Conservation (phyloP, 2,888 invertebrate genomes). For the Euspilapteryx auroguttella region DNA sequence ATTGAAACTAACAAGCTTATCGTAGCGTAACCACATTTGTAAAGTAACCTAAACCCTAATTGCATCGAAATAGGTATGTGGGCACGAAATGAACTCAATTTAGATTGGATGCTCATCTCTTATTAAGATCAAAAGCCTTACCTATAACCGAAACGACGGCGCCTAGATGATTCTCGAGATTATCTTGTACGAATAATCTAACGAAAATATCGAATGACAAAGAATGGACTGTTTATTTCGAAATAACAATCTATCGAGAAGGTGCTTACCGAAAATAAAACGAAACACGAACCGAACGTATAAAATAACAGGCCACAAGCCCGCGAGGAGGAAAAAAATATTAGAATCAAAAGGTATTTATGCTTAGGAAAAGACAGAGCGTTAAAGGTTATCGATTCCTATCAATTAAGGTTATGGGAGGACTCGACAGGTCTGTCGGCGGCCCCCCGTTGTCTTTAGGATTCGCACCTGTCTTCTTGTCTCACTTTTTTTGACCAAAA, state of each 20-base stretch:
- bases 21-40: too few relatives aligned
- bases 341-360: slow-evolving; percentile 52
- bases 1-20: too few relatives aligned
- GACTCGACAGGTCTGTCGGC: slow-evolving; percentile 30
- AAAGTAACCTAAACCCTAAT: slow-evolving; percentile 17
- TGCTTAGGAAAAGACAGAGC: slow-evolving; percentile 45
- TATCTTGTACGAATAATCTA: slow-evolving; percentile 33
- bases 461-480: slow-evolving; percentile 48
- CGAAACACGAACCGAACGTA: slow-evolving; percentile 27
- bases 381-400: slow-evolving; percentile 59
- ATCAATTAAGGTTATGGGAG: slow-evolving; percentile 59
- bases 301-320: slow-evolving; percentile 46
- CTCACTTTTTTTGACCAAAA: slow-evolving; percentile 37
- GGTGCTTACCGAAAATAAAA: slow-evolving; percentile 56
- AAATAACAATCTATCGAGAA: slow-evolving; percentile 43
- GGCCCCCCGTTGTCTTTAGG: slow-evolving; percentile 45
- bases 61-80: slow-evolving; percentile 10
- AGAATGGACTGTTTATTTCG: slow-evolving; percentile 54
- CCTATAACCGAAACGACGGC: slow-evolving; percentile 23
- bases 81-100: slow-evolving; percentile 8
- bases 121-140: slow-evolving; percentile 7
- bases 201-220: slow-evolving; percentile 55
- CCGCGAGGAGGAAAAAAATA: slow-evolving; percentile 29
- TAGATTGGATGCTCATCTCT: slow-evolving; percentile 8
- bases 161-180: slow-evolving; percentile 28